These are phyloP conservation scores for Leptobrachium leishanense DNA, from an alignment of 2,113 vertebrate genomes.

Conservation along the genomic window DNA sequence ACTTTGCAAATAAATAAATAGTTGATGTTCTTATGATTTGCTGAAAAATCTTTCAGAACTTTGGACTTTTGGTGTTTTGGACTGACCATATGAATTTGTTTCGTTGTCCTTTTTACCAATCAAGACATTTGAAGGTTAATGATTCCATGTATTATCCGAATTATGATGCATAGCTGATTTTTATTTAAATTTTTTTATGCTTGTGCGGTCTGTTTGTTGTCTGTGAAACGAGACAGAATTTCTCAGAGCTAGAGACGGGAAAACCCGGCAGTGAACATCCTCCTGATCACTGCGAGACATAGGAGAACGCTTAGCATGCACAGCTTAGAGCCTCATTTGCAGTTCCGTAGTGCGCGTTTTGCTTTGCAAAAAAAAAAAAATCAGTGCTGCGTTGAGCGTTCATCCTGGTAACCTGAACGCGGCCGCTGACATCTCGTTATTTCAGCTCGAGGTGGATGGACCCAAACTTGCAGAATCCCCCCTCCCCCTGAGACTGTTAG, in stretches of 20 bases:
- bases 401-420: conserved; percentile 56
- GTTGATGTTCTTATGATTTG: too few species aligned
- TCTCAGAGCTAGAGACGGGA: conserved; percentile 55
- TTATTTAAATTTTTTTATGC: conserved; percentile 13
- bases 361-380: conserved; percentile 41
- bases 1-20: too few species aligned
- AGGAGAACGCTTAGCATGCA: conserved; percentile 60
- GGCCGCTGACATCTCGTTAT: conserved; percentile 72
- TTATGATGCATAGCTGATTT: conserved; percentile 38
- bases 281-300: conserved; percentile 57
- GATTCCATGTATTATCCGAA: conserved; percentile 28
- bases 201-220: conserved; percentile 21
- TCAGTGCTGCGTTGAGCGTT: conserved; percentile 50
- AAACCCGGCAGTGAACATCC: conserved; percentile 52
- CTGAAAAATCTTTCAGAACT: too few species aligned
- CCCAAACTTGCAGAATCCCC: conserved; percentile 73
- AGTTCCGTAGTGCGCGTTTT: conserved; percentile 41
- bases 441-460: conserved; percentile 83
- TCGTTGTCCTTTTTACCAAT: background rate
- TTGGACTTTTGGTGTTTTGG: too few species aligned
- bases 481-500: conserved; percentile 68
- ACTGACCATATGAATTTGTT: too few species aligned
- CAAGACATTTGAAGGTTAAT: conserved; percentile 9
- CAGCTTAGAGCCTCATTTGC: conserved; percentile 54
- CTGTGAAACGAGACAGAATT: conserved; percentile 56